These are phyloP conservation scores for Pipistrellus pipistrellus DNA, from an alignment of 2,797 vertebrate species.

Conservation along the genomic window DNA sequence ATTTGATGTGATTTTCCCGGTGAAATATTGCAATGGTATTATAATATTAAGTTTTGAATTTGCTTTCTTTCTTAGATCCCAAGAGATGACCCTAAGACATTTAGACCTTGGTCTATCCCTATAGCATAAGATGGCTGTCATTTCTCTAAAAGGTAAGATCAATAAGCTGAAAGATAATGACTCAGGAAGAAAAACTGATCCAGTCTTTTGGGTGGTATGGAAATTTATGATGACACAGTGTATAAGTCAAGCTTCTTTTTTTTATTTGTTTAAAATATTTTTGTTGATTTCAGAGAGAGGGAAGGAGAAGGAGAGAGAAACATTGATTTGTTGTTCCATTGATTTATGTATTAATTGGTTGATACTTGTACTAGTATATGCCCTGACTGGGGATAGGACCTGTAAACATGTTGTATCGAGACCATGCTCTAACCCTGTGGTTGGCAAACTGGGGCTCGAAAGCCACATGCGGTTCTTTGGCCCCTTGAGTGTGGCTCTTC, in stretches of 20 bases:
- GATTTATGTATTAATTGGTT: no score
- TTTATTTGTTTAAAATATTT: no score
- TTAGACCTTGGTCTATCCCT: slow-evolving; percentile 74
- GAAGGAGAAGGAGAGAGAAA: no score
- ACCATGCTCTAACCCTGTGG: no score
- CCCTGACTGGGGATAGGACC: no score
- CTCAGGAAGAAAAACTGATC: neutral
- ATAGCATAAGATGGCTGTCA: slow-evolving; percentile 59
- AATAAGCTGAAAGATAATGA: neutral
- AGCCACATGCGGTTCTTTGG: no score
- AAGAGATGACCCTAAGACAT: slow-evolving; percentile 80
- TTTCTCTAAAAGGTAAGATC: slow-evolving; percentile 72
- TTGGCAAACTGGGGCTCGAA: no score
- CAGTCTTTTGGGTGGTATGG: neutral
- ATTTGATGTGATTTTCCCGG: neutral
- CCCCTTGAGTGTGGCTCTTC: no score
- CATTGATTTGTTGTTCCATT: no score
- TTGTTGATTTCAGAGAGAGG: no score
- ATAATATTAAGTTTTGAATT: slow-evolving; percentile 63
- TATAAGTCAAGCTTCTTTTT: neutral
- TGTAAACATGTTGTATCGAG: no score
- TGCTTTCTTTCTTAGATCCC: slow-evolving; percentile 84
- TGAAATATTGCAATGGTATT: slow-evolving; percentile 6
- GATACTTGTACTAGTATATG: no score
- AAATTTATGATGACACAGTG: neutral